Evolutionary conservation across 2,797 vertebrate species (phyloP).

Genomic region (Channa striata): DNA sequence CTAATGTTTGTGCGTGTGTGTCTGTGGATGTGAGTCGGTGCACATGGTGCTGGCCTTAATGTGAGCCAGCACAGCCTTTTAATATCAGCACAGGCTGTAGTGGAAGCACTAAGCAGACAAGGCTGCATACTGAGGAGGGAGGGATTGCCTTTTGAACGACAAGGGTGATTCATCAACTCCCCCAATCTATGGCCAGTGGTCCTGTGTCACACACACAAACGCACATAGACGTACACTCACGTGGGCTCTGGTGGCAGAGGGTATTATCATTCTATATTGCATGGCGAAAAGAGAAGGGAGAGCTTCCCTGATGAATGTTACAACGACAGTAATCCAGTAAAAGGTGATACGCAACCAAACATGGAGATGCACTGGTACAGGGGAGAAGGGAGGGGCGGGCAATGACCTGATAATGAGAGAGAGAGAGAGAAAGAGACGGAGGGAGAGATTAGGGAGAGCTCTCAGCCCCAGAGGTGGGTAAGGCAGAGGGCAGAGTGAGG

Average conservation of each 20-base stretch:
- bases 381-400: conserved; percentile 10
- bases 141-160: conserved; percentile 86
- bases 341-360: conserved; percentile 83
- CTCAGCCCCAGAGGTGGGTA: conserved; percentile 74
- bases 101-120: conserved; percentile 81
- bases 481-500: conserved; percentile 74
- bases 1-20: conserved; percentile 76
- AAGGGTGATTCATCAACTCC: conserved; percentile 84
- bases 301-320: conserved; percentile 76
- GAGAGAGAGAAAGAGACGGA: conserved; percentile 27
- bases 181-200: conserved; percentile 81
- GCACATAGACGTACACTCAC: conserved; percentile 29
- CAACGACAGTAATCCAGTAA: conserved; percentile 77
- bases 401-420: conserved; percentile 74
- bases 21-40: conserved; percentile 44
- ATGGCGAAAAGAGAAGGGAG: conserved; percentile 74
- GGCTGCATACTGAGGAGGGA: conserved; percentile 87
- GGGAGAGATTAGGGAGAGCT: conserved; percentile 57
- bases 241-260: conserved; percentile 61
- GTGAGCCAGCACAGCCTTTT: conserved; percentile 85
- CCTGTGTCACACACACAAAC: conserved; percentile 51
- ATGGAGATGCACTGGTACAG: conserved; percentile 77
- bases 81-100: conserved; percentile 82
- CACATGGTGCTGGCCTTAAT: conserved; percentile 74
- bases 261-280: conserved; percentile 80